Base-by-base conservation (phyloP, 2,113 vertebrate genomes). In the Ondatra zibethicus region DNA sequence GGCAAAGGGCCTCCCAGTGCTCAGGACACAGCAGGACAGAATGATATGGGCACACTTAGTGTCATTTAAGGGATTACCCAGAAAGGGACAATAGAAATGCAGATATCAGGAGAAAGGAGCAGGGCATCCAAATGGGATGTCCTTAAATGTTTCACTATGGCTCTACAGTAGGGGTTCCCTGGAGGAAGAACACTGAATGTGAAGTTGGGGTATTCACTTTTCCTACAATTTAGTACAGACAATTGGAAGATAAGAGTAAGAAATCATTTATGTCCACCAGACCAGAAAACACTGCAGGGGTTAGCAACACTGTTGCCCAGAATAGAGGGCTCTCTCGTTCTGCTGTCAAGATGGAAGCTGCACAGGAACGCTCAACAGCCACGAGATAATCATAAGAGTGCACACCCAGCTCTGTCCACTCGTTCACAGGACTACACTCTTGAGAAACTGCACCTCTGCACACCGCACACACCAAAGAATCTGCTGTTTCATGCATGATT, bases 221-320 rank as follows among this genome's bases (percentile, higher is more conserved):
- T 78, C 39, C n/a, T 89, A 36, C 17, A 65, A 45, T 31, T 61
- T 94, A 58, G 63, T 13, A 77, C 45, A 77, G 78, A 77, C 47
- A 82, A 80, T 2, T 52, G 58, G 80, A 98, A 96, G 65, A 9
- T 42, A 89, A 72, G 45, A 94, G 9, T 42, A 70, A 91, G 81
- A 75, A 89, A 89, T 76, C 13, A 42, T 19, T 70, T 47, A 47
- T 65, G 36, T 19, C 82, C 75, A 89, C 39, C 11, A 72, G 47
- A 88, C 25, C 2, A 75, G 61, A 63, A 78, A 82, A 31, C 81
- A 92, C 61, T 45, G 42, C 92, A 39, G 50, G 58, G 63, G 65
- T 61, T 94, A 90, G 16, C 9, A 87, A 82, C 36, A 50, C 2
- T 33, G 9, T 45, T 78, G 17, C 36, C 45, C 61, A 89, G 63